Base-by-base conservation (phyloP, 2,888 invertebrate species). In the Drosophila colorata region DNA sequence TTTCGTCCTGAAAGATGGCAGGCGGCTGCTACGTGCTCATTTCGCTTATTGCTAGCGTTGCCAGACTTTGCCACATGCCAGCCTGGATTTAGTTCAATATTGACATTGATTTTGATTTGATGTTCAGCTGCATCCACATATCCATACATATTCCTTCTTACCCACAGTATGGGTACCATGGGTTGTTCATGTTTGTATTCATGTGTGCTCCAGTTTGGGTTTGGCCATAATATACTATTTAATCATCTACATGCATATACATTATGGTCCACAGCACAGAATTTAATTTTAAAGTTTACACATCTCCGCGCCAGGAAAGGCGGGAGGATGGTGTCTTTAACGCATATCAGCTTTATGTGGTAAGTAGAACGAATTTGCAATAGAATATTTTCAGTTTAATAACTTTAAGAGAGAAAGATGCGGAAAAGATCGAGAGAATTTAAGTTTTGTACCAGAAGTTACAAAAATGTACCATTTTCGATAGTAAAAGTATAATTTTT, bases 71-170 rank as follows among this genome's bases (percentile, higher is more conserved):
- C 59, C 58, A 47, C 57, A 56, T 70, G 78, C 74, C 70, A 78
- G 67, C 55, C 65, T 69, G 75, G 79, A 74, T 69, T 80, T 74
- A 47, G 79, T 63, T 71, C 79, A 74, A 80, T 82, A 78, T 82
- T 80, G 86, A 85, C 86, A 85, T 72, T 85, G 72, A 77, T 83
- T 78, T 61, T 77, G 72, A 83, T 76, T 80, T 78, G 78, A 71
- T 75, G 53, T 46, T 66, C 72, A 44, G 51, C 56, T 60, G 38
- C 28, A 49, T 23, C 25, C 11, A 11, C 18, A 16, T 3, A 31
- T 3, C 4, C 38, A n/a, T 18, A 48, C 9, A 7, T 6, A 1
- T 7, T 18, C 18, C 46, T 23, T 25, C 18, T 4, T 16, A 28
- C 11, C 18, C n/a, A 40, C 16, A 51, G 28, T 9, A 5, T 23